Evolutionary conservation across 2,888 invertebrate species (phyloP), one percentile per base, ranked within the genome.

Genomic region (Rhopalosiphum nymphaeae): DNA sequence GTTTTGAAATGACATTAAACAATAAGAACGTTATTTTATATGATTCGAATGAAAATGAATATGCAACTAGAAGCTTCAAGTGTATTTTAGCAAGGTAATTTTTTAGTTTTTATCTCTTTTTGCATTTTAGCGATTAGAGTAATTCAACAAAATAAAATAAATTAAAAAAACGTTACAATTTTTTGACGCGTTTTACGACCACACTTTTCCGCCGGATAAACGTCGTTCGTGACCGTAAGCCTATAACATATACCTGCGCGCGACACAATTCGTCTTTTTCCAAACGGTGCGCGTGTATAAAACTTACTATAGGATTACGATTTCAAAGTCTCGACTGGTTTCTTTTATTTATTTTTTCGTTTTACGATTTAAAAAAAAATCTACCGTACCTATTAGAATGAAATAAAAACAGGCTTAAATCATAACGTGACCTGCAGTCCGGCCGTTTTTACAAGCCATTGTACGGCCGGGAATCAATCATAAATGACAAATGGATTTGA

Each of bases 401-500:
- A 56, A 56, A 91, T 29, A n/a, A 78, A 91, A 84, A 84, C 26
- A 29, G 85, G 85, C 85, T 91, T 91, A 92, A 87, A 92, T 56
- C 90, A 86, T 85, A 85, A 92, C 86, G n/a, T 56, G 84, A 53
- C 85, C 67, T n/a, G 78, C 61, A 61, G 61, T 78, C 90, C 85
- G 44, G 29, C 87, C 87, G 92, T 92, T 92, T 92, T 92, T 92
- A 87, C 92, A 86, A 87, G 87, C 87, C 67, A 92, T 92, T 92
- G 92, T 92, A 53, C 67, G 88, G 67, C 92, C 67, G 56, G 44
- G 92, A 92, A 92, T 92, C 92, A 92, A 92, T 92, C 92, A 88
- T 67, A 88, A 88, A 92, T 88, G 92, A 92, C 92, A 92, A 92
- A 92, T 92, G 92, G 87, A 88, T 92, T 92, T 36, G 92, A 67